Percentiles rank a stretch among this genome's conserved stretches.
Evolutionary conservation across 2,888 invertebrate species (phyloP).

Genomic region (Rapana venosa): DNA sequence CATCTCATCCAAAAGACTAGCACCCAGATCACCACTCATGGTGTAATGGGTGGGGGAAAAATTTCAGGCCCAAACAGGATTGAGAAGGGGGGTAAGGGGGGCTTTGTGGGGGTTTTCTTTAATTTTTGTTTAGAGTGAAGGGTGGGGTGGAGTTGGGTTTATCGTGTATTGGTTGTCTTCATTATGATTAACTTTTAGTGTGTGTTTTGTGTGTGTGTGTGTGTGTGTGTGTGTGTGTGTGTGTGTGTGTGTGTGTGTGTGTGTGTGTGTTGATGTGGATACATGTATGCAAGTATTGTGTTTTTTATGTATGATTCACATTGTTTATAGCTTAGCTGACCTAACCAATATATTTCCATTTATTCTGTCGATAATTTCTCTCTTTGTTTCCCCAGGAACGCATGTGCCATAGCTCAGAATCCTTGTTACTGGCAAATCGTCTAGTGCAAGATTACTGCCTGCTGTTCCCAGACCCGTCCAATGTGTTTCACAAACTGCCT

Average conservation of each 20-base stretch:
- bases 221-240: neutral
- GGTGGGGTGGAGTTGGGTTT: no score
- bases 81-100: no score
- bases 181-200: no score
- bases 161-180: no score
- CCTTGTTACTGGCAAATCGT: slow-evolving; percentile 87
- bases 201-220: neutral
- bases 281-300: neutral
- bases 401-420: slow-evolving; percentile 88
- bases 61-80: no score
- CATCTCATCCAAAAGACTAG: no score
- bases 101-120: neutral
- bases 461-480: slow-evolving; percentile 86
- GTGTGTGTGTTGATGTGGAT: neutral
- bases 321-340: no score
- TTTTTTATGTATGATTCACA: neutral
- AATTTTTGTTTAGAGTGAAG: neutral
- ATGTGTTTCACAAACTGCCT: slow-evolving; percentile 86
- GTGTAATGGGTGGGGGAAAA: no score
- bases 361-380: no score
- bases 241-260: neutral
- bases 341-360: no score
- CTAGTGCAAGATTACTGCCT: slow-evolving; percentile 91
- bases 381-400: slow-evolving; percentile 81
- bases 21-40: no score